A percentile compares a stretch with the other conserved stretches of the same genome.
These are phyloP conservation scores for Apodemus agrarius DNA, from an alignment of 2,797 vertebrate genomes.

Conservation along the genomic window DNA sequence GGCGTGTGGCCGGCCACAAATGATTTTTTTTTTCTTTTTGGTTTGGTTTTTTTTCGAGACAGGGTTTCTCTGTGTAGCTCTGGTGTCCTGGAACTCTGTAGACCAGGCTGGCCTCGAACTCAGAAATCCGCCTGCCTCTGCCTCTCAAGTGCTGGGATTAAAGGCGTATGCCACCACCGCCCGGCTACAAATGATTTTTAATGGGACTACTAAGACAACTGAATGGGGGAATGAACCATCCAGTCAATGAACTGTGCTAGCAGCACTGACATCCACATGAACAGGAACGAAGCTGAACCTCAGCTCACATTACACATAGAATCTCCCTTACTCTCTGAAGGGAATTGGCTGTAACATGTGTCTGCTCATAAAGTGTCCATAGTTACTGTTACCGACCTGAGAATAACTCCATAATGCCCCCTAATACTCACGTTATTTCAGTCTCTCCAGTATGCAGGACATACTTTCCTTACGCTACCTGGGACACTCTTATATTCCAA, in stretches of 20 bases:
- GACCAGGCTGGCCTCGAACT: too few species aligned
- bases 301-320: background rate
- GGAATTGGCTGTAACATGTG: slow-evolving; percentile 1
- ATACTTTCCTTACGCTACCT: background rate
- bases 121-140: too few species aligned
- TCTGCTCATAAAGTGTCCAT: background rate
- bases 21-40: background rate
- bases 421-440: background rate
- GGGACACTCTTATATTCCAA: background rate
- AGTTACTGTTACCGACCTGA: background rate
- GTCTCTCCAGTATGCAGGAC: background rate
- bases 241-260: background rate
- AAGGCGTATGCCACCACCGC: too few species aligned
- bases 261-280: background rate
- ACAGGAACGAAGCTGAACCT: background rate
- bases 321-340: background rate
- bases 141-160: too few species aligned
- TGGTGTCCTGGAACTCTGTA: too few species aligned
- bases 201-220: background rate
- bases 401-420: background rate
- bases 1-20: background rate
- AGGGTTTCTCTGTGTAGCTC: too few species aligned
- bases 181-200: background rate
- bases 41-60: too few species aligned
- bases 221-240: background rate